Conservation (phyloP, 2,888 invertebrate genomes). For the Glyphotaelius pellucidus region DNA sequence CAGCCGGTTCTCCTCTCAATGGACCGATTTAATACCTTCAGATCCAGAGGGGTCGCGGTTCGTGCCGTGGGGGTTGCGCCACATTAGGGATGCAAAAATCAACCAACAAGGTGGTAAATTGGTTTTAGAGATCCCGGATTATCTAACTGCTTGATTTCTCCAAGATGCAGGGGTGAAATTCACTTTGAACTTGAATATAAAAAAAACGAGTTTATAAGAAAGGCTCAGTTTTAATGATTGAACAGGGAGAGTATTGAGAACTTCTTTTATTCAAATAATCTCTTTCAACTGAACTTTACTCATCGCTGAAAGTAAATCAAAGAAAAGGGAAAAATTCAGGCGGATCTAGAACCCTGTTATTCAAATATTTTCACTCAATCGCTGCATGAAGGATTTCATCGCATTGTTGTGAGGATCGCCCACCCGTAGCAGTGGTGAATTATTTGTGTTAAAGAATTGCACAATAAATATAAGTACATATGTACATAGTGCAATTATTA, state of each 20-base stretch:
- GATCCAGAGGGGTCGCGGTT: neutral
- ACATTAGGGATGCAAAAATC: slow-evolving; percentile 38
- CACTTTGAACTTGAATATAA: neutral
- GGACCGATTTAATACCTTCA: neutral
- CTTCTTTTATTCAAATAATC: neutral
- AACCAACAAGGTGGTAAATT: slow-evolving; percentile 45
- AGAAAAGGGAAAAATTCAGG: neutral
- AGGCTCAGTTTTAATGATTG: neutral
- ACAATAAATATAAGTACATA: too few species aligned
- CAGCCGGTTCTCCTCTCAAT: slow-evolving; percentile 5
- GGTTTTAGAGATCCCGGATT: slow-evolving; percentile 39
- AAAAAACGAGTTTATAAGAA: neutral
- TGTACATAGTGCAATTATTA: too few species aligned
- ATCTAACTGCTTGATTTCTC: slow-evolving; percentile 44
- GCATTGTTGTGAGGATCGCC: neutral
- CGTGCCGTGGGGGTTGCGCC: slow-evolving; percentile 5
- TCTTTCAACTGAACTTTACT: neutral
- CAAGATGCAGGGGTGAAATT: neutral
- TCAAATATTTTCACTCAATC: too few species aligned
- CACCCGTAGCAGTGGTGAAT: too few species aligned
- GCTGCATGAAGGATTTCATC: neutral
- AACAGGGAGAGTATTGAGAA: neutral
- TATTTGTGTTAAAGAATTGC: too few species aligned
- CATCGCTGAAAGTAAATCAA: neutral
- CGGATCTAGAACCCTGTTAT: neutral